Evolutionary conservation across 2,113 vertebrate species (phyloP).

Genomic region (Calidris pygmaea): DNA sequence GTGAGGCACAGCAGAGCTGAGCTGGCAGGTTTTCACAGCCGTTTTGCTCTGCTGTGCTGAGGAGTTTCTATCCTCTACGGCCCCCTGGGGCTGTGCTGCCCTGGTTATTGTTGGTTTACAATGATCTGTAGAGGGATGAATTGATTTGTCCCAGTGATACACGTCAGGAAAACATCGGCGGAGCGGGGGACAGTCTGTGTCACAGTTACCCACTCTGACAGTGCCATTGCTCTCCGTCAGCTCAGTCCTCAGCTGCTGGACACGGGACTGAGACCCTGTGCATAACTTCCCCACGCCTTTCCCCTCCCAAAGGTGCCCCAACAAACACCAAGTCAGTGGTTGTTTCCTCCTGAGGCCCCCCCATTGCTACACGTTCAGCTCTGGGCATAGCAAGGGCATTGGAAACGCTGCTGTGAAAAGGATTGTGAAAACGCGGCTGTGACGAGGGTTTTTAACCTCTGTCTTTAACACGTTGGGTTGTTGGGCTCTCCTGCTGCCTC

Average conservation of each 20-base stretch:
- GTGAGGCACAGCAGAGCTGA: neutral
- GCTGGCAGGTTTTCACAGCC: neutral
- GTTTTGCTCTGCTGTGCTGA: neutral
- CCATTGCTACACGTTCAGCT: neutral
- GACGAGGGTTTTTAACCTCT: neutral
- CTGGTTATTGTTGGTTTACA: neutral
- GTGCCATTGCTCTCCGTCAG: neutral
- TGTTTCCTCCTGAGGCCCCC: neutral
- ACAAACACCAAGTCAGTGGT: neutral
- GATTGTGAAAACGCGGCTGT: too few relatives aligned
- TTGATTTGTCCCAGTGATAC: neutral
- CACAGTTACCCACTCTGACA: neutral
- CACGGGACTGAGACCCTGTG: neutral
- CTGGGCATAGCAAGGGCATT: neutral
- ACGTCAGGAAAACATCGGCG: neutral
- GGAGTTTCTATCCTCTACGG: neutral
- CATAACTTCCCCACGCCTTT: accelerated
- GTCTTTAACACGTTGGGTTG: neutral
- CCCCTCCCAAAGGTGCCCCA: neutral
- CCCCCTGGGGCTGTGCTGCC: neutral
- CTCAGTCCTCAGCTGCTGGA: neutral
- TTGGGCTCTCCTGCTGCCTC: neutral
- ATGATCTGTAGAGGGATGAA: neutral
- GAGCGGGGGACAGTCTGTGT: neutral
- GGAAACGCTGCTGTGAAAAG: neutral